A percentile compares a stretch with the other conserved stretches of the same genome.
These are phyloP conservation scores for Lacerta viridis DNA, from an alignment of 2,797 vertebrate genomes.

Conservation along the genomic window DNA sequence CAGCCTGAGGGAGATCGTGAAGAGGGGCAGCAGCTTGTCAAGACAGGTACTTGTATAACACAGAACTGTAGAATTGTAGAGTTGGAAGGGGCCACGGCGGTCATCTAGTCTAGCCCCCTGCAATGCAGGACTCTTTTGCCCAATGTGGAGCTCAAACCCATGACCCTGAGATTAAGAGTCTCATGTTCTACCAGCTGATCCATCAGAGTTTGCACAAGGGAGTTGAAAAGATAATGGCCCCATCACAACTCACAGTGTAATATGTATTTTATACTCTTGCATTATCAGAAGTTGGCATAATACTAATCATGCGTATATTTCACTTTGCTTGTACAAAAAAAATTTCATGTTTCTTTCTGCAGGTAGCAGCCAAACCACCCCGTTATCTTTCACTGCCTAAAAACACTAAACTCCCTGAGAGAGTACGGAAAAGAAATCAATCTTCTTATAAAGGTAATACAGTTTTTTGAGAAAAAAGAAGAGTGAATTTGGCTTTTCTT, in stretches of 20 bases:
- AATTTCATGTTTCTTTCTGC: slow-evolving; percentile 38
- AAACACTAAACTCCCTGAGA: slow-evolving; percentile 88
- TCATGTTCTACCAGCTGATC: no score
- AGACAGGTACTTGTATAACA: slow-evolving; percentile 72
- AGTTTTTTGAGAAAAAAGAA: slow-evolving; percentile 9
- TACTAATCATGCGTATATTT: slow-evolving; percentile 14
- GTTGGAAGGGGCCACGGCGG: no score
- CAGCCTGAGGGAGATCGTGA: slow-evolving; percentile 90
- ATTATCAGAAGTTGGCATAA: neutral
- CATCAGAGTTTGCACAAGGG: no score
- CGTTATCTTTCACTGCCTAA: slow-evolving; percentile 91
- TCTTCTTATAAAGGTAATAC: slow-evolving; percentile 81
- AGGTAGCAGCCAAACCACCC: slow-evolving; percentile 86
- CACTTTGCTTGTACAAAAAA: slow-evolving; percentile 19
- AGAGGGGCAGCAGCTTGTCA: slow-evolving; percentile 81
- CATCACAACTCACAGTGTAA: neutral
- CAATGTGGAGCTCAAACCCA: no score
- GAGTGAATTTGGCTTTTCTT: slow-evolving; percentile 6
- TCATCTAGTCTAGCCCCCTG: neutral
- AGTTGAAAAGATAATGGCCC: no score
- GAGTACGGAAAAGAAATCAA: slow-evolving; percentile 80
- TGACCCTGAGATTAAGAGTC: no score
- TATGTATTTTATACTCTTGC: neutral
- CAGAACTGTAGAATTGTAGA: no score
- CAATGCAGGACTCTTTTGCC: no score